Evolutionary conservation across 2,113 vertebrate species (phyloP).

Genomic region (Perognathus longimembris): DNA sequence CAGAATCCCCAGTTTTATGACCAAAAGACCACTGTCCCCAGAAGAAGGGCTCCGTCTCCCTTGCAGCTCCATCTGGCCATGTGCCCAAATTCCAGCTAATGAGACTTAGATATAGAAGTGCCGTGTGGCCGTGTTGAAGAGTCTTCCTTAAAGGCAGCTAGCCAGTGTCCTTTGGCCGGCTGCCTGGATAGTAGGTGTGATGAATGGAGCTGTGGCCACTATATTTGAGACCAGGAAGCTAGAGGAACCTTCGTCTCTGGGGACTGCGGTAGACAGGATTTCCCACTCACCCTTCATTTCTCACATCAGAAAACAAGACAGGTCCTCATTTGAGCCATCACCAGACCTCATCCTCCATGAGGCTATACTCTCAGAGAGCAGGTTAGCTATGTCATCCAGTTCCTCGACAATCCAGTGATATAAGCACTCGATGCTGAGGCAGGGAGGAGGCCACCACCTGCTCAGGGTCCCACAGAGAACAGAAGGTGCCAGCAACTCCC

Average conservation of each 20-base stretch:
- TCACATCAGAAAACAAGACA: not conserved
- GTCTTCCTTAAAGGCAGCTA: not conserved
- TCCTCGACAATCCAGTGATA: not conserved
- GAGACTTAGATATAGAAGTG: not conserved
- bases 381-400: not conserved
- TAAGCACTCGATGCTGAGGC: not conserved
- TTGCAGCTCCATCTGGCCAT: constrained; percentile 28
- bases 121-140: not conserved
- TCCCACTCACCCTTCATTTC: not conserved
- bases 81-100: constrained; percentile 24
- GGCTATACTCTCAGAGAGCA: not conserved
- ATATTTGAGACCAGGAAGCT: not conserved
- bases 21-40: not conserved
- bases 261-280: not conserved
- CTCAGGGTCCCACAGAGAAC: not conserved
- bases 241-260: not conserved
- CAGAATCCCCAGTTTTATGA: not conserved
- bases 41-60: constrained; percentile 43
- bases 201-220: not conserved
- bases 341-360: not conserved
- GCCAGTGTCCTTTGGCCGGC: not conserved
- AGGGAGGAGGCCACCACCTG: not conserved
- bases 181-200: not conserved
- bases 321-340: not conserved
- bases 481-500: not conserved